These are phyloP conservation scores for Nothoprocta pentlandii DNA, from an alignment of 2,113 vertebrate species.

Conservation along the genomic window DNA sequence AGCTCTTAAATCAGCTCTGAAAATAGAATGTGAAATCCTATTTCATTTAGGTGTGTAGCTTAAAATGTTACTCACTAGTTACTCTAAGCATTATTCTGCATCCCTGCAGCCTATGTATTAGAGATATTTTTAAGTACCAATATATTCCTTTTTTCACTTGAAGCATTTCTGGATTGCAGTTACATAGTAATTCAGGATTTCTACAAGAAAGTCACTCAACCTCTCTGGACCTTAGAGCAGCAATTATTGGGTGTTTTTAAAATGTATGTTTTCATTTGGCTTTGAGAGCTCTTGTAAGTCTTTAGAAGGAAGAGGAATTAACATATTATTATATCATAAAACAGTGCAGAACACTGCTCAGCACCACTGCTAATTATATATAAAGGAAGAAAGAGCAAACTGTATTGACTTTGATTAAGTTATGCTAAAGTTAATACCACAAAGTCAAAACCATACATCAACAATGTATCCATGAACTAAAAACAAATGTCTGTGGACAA, in stretches of 20 bases:
- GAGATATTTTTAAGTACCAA: not conserved
- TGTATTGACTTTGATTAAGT: not conserved
- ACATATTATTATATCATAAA: not conserved
- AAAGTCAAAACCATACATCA: constrained; percentile 24
- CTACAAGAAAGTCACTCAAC: not conserved
- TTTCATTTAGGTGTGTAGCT: not conserved
- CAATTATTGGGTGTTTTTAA: not conserved
- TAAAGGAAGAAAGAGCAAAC: not conserved
- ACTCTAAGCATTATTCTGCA: not conserved
- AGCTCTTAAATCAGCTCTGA: constrained; percentile 19
- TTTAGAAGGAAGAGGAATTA: not conserved
- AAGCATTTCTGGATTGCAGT: not conserved
- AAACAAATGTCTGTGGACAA: constrained; percentile 20
- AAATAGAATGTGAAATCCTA: constrained; percentile 36
- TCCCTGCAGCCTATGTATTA: not conserved
- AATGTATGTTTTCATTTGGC: not conserved
- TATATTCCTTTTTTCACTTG: not conserved
- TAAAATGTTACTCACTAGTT: not conserved
- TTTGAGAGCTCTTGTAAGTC: not conserved
- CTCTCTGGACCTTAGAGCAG: not conserved
- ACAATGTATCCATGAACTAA: constrained; percentile 40
- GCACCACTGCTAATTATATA: fast-evolving
- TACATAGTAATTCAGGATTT: not conserved
- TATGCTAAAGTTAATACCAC: constrained; percentile 41
- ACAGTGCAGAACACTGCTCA: not conserved